Percentiles rank a stretch among this genome's conserved stretches.
Evolutionary conservation across 2,888 invertebrate species (phyloP).

Genomic region (Metopia argyrocephala): DNA sequence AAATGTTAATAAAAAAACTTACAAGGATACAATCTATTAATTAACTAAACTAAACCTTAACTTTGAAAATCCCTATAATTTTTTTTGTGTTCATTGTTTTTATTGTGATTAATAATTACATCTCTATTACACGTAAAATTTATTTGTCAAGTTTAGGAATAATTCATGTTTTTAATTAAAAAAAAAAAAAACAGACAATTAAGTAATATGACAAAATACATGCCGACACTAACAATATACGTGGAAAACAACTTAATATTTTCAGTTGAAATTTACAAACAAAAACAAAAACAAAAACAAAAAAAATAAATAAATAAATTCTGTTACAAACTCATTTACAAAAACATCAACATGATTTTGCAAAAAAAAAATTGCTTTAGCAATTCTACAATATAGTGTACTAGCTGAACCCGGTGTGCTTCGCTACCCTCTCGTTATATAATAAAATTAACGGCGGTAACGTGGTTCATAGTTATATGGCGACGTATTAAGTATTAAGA

Average conservation of each 20-base stretch:
- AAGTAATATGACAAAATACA: neutral
- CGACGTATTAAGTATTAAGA: too few relatives aligned
- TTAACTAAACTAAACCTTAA: slow-evolving; percentile 43
- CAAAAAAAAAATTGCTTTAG: neutral
- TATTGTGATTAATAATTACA: neutral
- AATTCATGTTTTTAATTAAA: neutral
- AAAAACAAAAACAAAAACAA: neutral
- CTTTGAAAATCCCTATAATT: slow-evolving; percentile 39
- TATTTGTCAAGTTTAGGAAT: neutral
- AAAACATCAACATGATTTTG: neutral
- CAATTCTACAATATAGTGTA: too few relatives aligned
- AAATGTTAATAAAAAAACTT: neutral
- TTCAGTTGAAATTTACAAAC: neutral
- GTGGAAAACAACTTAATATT: neutral
- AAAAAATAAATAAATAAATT: neutral
- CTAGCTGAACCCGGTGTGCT: too few relatives aligned
- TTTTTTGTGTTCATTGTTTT: neutral
- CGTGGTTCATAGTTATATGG: too few relatives aligned
- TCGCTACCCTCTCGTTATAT: too few relatives aligned
- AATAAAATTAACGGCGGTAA: too few relatives aligned
- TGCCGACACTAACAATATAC: neutral
- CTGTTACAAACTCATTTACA: neutral
- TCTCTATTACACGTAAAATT: neutral
- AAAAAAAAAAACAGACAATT: neutral
- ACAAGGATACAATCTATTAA: neutral